Evolutionary conservation across 2,113 vertebrate species (phyloP), one percentile per base, ranked within the genome.

Genomic region (Brienomyrus brachyistius): DNA sequence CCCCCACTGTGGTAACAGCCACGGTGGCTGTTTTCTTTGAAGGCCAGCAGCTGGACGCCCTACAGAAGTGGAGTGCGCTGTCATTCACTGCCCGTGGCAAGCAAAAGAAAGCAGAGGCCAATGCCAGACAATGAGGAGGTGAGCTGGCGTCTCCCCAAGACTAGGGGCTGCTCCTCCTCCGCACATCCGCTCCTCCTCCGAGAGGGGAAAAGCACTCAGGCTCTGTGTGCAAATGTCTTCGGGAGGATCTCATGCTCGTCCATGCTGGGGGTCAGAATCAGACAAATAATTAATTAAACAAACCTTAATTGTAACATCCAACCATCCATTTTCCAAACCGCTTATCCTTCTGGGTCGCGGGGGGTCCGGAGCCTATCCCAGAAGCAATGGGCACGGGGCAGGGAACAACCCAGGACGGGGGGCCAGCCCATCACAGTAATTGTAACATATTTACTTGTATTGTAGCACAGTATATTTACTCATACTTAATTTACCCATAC

Each of bases 21-120:
- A 54, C 51, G 7, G 27, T 87, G 85, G 27, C 85, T 19, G 85
- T 40, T 27, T 54, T 35, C 27, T 86, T 56, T 40, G 48, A 56
- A 48, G 43, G 19, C 82, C 19, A n/a, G 85, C 51, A 88, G 40
- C 54, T 88, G 88, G 88, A 91, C 2, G 95, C 94, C 90, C 95
- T 95, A 91, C 97, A 90, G 56, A 88, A 90, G 84, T 89, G 84
- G 48, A 23, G 88, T 85, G 51, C 80, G 90, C 89, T 91, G 90
- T 90, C 90, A 89, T 83, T 90, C 48, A 84, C 27, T 70, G 82
- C 77, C 43, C 87, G 11, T 54, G n/a, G 50, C 51, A 27, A 54
- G 85, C 50, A 87, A 40, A 35, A 88, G 88, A 45, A 87, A 56
- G 89, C 48, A 8, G 48, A 45, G 19, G 11, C 13, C 40, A 10